phyloP scores from a whole-genome alignment of 2,888 invertebrate genomes.

The Drosophila infuscata region DNA sequence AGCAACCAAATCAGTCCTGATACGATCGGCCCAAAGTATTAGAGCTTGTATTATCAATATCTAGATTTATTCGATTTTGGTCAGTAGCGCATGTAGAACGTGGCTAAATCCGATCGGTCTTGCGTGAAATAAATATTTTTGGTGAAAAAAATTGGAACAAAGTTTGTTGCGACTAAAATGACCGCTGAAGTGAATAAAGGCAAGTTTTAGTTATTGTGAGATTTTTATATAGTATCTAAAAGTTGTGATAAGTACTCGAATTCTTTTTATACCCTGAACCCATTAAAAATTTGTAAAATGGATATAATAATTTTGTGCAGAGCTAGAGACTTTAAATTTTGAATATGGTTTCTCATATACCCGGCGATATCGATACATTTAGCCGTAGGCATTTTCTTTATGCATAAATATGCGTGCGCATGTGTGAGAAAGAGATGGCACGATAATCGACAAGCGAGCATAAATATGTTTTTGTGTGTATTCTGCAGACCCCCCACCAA shows the following conservation, averaged over 20 bases:
- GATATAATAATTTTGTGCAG: too few species aligned
- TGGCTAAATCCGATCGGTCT: constrained; percentile 9
- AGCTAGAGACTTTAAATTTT: neutral
- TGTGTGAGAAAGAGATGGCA: too few species aligned
- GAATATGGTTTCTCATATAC: too few species aligned
- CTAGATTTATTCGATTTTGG: constrained; percentile 26
- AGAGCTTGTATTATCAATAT: neutral
- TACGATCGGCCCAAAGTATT: constrained; percentile 30
- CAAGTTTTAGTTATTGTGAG: neutral
- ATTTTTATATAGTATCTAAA: neutral
- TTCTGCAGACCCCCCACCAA: too few species aligned
- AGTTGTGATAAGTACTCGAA: neutral
- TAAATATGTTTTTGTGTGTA: too few species aligned
- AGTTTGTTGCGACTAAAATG: constrained; percentile 18
- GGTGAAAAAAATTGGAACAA: neutral
- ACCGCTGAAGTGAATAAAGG: constrained; percentile 33
- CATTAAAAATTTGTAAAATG: too few species aligned
- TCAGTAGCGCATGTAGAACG: constrained; percentile 19
- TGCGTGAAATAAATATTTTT: neutral
- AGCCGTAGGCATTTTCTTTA: too few species aligned
- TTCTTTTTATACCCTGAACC: neutral
- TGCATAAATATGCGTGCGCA: too few species aligned
- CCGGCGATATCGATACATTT: too few species aligned
- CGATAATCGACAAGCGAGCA: too few species aligned
- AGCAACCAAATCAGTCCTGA: constrained; percentile 37